A percentile compares a stretch with the other conserved stretches of the same genome.
These are phyloP conservation scores for Eurosta solidaginis DNA, from an alignment of 1,140 invertebrate species.

Conservation along the genomic window DNA sequence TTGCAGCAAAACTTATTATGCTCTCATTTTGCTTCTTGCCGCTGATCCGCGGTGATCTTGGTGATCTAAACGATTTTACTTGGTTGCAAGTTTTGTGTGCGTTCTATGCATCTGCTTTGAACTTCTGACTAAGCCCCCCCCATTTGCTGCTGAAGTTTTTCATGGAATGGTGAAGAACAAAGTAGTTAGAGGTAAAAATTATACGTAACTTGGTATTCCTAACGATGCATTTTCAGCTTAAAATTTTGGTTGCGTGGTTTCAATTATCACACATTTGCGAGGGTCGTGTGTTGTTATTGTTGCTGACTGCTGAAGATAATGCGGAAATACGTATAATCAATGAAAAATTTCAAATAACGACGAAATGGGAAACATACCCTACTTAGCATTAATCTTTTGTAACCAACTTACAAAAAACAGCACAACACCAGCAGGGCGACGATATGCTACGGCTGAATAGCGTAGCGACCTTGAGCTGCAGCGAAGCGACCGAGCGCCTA, in stretches of 20 bases:
- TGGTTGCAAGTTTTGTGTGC: neutral
- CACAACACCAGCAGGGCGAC: too few relatives aligned
- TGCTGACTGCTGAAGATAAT: neutral
- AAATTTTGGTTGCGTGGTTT: neutral
- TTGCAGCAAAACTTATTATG: neutral
- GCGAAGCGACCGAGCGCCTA: too few relatives aligned
- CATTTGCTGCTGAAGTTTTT: neutral
- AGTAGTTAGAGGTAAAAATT: neutral
- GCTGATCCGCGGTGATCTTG: neutral
- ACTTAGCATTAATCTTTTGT: too few relatives aligned
- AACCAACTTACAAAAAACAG: too few relatives aligned
- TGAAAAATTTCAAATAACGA: too few relatives aligned
- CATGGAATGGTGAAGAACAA: neutral
- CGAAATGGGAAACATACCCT: too few relatives aligned
- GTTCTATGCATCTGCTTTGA: neutral
- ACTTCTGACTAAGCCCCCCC: too few relatives aligned
- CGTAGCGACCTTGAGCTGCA: too few relatives aligned
- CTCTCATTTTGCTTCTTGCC: neutral
- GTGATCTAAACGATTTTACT: neutral
- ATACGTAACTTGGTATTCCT: too few relatives aligned
- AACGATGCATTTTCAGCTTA: neutral
- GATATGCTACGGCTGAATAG: too few relatives aligned
- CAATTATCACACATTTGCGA: neutral
- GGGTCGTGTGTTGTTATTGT: neutral
- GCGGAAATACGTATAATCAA: too few relatives aligned